Evolutionary conservation across 2,113 vertebrate species (phyloP).

Genomic region (Apus apus): DNA sequence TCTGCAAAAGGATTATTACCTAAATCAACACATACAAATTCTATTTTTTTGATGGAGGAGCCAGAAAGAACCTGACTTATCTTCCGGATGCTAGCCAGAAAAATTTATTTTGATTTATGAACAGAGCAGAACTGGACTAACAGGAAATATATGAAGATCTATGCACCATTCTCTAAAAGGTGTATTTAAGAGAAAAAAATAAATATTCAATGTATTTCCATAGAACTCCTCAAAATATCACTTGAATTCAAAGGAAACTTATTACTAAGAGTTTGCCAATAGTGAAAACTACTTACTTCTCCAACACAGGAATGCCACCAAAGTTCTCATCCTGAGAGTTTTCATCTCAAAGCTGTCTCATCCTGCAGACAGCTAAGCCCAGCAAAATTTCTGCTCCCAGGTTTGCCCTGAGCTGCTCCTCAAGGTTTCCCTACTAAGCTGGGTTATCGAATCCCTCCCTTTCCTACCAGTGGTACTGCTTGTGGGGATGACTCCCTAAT

Average conservation of each 20-base stretch:
- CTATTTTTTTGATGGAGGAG: neutral
- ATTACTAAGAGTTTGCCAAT: neutral
- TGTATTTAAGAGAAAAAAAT: neutral
- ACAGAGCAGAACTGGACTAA: neutral
- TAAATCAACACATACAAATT: constrained; percentile 9
- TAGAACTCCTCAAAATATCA: neutral
- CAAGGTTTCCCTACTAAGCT: neutral
- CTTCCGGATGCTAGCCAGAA: neutral
- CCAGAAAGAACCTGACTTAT: neutral
- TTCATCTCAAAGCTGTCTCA: too few relatives aligned
- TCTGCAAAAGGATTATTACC: constrained; percentile 34
- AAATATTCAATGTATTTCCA: neutral
- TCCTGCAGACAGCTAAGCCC: neutral
- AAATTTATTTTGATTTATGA: neutral
- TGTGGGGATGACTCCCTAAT: neutral
- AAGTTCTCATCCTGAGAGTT: neutral
- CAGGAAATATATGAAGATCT: neutral
- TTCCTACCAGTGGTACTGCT: neutral
- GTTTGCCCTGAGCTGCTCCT: neutral
- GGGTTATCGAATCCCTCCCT: neutral
- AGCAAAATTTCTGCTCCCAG: neutral
- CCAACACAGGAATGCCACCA: neutral
- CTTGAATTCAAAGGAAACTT: neutral
- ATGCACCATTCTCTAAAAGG: neutral
- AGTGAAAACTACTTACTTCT: neutral